Conservation (phyloP, 2,888 invertebrate species). For the Spisula subtruncata region DNA sequence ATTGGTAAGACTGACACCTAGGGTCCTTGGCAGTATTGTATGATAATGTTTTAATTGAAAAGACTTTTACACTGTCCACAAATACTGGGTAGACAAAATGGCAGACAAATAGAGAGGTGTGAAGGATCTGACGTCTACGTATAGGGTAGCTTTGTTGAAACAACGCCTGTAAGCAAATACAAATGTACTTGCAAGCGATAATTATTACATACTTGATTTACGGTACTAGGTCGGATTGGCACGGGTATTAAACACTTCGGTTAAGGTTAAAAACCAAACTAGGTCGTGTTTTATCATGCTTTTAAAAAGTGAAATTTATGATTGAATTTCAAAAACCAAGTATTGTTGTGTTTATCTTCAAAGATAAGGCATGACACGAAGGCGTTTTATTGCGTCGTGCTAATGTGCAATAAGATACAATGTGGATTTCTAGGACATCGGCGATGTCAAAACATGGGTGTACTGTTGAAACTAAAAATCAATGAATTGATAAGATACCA, state of each 20-base stretch:
- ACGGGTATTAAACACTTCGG: not conserved
- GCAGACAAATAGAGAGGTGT: conserved; percentile 29
- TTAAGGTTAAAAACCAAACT: not conserved
- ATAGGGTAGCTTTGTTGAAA: conserved; percentile 20
- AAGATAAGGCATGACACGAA: not conserved
- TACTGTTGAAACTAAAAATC: too few relatives aligned
- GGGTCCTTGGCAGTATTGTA: not conserved
- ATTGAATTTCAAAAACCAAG: not conserved
- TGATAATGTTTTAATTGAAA: not conserved
- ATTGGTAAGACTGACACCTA: not conserved
- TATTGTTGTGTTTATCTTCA: not conserved
- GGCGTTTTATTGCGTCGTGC: not conserved
- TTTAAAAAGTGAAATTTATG: not conserved
- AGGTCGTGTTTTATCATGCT: not conserved
- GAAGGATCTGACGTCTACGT: conserved; percentile 8
- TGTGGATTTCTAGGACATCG: too few relatives aligned
- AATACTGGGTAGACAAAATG: conserved; percentile 27
- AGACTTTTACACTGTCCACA: conserved; percentile 19
- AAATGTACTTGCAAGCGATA: conserved; percentile 24
- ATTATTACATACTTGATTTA: conserved; percentile 40
- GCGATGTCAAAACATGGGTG: too few relatives aligned
- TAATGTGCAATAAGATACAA: too few relatives aligned
- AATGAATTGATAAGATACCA: too few relatives aligned
- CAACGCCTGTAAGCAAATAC: conserved; percentile 36
- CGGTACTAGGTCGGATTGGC: conserved; percentile 3